Conservation (phyloP, 2,888 invertebrate genomes). For the Latrodectus hesperus region DNA sequence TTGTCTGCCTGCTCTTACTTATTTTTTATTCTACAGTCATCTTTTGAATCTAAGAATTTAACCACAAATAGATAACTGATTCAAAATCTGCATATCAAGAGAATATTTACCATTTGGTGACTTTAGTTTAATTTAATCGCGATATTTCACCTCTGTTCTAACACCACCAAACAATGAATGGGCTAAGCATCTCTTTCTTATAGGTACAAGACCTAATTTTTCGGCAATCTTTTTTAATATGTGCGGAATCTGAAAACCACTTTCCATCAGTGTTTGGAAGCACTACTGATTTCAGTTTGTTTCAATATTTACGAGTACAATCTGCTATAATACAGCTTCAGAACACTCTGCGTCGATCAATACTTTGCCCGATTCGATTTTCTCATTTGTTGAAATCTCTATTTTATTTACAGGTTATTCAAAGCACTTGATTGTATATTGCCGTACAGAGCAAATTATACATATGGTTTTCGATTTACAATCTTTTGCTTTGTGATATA, state of each 20-base stretch:
- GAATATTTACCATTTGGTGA: no score
- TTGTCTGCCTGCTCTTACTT: not conserved
- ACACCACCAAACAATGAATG: not conserved
- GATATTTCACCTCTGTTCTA: not conserved
- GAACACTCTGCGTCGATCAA: not conserved
- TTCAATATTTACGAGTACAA: not conserved
- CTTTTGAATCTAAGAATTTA: constrained; percentile 4
- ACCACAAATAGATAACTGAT: not conserved
- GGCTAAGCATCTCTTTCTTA: not conserved
- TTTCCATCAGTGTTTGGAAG: constrained; percentile 1
- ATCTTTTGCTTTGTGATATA: no score
- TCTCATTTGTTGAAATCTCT: not conserved
- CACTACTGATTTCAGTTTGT: not conserved
- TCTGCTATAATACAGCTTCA: no score
- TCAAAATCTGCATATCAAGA: not conserved
- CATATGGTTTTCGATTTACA: no score
- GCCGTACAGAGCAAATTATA: no score
- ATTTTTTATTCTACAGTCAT: not conserved
- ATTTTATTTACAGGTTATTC: no score
- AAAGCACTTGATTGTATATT: no score
- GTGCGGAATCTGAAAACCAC: not conserved
- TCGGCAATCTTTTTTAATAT: constrained; percentile 6
- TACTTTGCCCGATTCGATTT: not conserved
- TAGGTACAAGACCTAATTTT: not conserved
- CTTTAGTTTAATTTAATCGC: not conserved